Evolutionary conservation across 2,113 vertebrate genomes (phyloP).

Genomic region (Chinchilla lanigera): DNA sequence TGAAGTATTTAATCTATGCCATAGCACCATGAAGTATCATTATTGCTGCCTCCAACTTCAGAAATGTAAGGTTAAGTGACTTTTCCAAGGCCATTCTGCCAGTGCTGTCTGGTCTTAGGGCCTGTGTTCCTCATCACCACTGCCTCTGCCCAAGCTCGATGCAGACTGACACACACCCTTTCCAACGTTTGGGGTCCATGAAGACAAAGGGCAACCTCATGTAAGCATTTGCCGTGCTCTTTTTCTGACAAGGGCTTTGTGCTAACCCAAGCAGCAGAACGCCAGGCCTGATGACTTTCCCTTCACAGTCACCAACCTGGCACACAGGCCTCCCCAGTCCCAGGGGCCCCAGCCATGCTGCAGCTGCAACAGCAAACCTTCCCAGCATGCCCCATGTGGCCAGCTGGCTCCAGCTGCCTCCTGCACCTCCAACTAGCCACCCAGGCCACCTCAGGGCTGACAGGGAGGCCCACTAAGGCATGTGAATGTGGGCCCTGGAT

Average conservation of each 20-base stretch:
- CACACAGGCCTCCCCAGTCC: not conserved
- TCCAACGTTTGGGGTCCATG: not conserved
- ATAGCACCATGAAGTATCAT: not conserved
- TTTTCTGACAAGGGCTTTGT: not conserved
- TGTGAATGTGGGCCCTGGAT: not conserved
- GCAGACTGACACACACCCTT: not conserved
- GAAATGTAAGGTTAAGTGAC: conserved; percentile 42
- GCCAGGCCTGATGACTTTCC: not conserved
- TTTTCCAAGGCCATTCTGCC: conserved; percentile 2
- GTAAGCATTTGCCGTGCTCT: not conserved
- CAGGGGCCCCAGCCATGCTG: not conserved
- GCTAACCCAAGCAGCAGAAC: not conserved
- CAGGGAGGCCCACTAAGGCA: not conserved
- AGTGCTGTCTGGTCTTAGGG: not conserved
- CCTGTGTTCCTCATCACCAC: not conserved
- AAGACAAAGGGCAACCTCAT: not conserved
- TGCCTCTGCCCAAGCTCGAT: not conserved
- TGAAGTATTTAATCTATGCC: not conserved
- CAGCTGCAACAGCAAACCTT: conserved; percentile 19
- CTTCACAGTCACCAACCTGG: not conserved
- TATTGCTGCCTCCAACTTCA: not conserved
- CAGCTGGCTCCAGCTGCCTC: not conserved
- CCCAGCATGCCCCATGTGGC: not conserved
- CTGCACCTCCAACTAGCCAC: not conserved
- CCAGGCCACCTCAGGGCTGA: not conserved